These are phyloP conservation scores for Ptycholaimellus sp. DNA, from an alignment of 2,888 invertebrate genomes.

Conservation along the genomic window DNA sequence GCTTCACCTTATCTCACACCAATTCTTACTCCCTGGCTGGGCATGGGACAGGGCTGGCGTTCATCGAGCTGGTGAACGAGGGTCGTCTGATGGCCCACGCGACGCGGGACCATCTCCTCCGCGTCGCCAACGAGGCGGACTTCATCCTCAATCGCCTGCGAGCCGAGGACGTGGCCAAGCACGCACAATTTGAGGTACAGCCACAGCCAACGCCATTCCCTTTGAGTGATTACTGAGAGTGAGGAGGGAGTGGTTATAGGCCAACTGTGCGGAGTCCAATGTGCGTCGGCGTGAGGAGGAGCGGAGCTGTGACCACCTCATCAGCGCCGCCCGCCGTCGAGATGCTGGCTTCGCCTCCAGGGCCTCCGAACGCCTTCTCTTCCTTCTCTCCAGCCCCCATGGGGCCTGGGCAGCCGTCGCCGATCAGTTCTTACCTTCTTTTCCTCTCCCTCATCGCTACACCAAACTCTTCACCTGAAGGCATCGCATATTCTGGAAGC, in stretches of 20 bases:
- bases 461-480: no score
- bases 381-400: slow-evolving; percentile 56
- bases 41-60: no score
- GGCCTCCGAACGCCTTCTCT: slow-evolving; percentile 66
- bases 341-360: slow-evolving; percentile 76
- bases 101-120: slow-evolving; percentile 93
- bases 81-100: slow-evolving; percentile 88
- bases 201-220: no score
- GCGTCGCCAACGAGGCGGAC: slow-evolving; percentile 97
- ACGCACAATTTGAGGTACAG: slow-evolving; percentile 52
- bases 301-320: slow-evolving; percentile 83
- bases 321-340: slow-evolving; percentile 71
- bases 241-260: no score
- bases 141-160: slow-evolving; percentile 94
- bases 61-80: slow-evolving; percentile 97
- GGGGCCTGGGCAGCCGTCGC: slow-evolving; percentile 30
- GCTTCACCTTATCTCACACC: no score
- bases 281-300: slow-evolving; percentile 78
- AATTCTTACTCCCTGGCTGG: no score
- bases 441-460: no score
- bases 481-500: slow-evolving; percentile 63
- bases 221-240: no score
- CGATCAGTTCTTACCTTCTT: slow-evolving; percentile 5
- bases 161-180: slow-evolving; percentile 93
- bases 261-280: slow-evolving; percentile 67